Evolutionary conservation across 1,140 invertebrate species (phyloP), one percentile per base, ranked within the genome.

Genomic region (Bombus consobrinus): DNA sequence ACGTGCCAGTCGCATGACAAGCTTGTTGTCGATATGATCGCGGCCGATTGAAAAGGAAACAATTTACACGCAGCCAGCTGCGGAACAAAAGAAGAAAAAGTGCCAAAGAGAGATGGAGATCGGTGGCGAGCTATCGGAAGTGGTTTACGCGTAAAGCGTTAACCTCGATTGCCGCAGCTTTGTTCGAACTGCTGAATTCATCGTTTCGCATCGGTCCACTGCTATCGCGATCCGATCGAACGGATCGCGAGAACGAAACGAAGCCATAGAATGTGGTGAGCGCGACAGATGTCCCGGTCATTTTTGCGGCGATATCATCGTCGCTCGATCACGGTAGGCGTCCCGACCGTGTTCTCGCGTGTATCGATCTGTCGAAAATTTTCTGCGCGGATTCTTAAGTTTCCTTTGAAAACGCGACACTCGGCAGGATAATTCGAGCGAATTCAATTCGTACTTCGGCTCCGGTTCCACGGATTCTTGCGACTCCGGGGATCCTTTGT

Each of bases 91-190:
- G 74, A 85, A 64, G 25, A 13, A 32, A 34, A 25, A 12, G 9
- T 25, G 5, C 22, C 3, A 18, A 25, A 15, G n/a, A 28, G 39
- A 66, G 6, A 39, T n/a, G 69, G 34, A 32, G 57, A 69, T 78
- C 22, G 73, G 22, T 25, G 28, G 41, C 25, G 75, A 25, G 47
- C 43, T 66, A 69, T 78, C 75, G 82, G 13, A 37, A 68, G 75
- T 43, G 82, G 82, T 69, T 84, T 79, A 79, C 82, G 82, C 34
- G 47, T 71, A 71, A 71, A 79, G 22, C 75, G 64, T 71, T 79
- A 79, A 84, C 82, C 82, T 34, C 66, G 82, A 71, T 84, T 43
- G 66, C 25, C 9, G 59, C 66, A 79, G 66, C 47, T 79, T 47
- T 12, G 39, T 43, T 78, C 37, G 66, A 71, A 79, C 71, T 47